A percentile compares a stretch with the other conserved stretches of the same genome.
Evolutionary conservation across 2,113 vertebrate species (phyloP).

Genomic region (Barnardius zonarius): DNA sequence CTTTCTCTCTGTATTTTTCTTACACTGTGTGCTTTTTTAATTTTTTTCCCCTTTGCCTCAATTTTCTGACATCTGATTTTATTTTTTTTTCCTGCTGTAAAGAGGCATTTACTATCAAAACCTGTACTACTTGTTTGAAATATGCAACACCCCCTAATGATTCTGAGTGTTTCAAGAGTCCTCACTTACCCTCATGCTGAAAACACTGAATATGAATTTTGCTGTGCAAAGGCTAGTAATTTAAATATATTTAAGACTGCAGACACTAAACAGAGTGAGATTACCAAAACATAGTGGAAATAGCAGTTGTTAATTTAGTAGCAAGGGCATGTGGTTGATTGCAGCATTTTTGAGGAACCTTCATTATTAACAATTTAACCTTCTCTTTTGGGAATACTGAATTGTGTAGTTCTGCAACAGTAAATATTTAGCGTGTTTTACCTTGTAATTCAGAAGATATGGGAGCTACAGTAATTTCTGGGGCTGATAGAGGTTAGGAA

Average conservation of each 20-base stretch:
- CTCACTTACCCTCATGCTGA: neutral
- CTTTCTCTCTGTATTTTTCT: neutral
- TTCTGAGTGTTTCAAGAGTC: neutral
- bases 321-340: neutral
- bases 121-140: neutral
- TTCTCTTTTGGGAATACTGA: neutral
- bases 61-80: neutral
- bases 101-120: neutral
- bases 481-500: neutral
- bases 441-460: neutral
- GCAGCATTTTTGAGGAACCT: neutral
- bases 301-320: neutral
- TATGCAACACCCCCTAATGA: neutral
- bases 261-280: neutral
- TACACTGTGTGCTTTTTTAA: neutral
- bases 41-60: accelerated
- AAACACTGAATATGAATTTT: neutral
- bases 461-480: neutral
- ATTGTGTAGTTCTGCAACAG: neutral
- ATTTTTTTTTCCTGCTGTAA: neutral
- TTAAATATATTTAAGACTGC: neutral
- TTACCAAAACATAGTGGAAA: neutral
- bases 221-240: neutral
- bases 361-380: neutral
- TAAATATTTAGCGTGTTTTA: neutral